Conservation (phyloP, 2,888 invertebrate species). For the Diaperis boleti region DNA sequence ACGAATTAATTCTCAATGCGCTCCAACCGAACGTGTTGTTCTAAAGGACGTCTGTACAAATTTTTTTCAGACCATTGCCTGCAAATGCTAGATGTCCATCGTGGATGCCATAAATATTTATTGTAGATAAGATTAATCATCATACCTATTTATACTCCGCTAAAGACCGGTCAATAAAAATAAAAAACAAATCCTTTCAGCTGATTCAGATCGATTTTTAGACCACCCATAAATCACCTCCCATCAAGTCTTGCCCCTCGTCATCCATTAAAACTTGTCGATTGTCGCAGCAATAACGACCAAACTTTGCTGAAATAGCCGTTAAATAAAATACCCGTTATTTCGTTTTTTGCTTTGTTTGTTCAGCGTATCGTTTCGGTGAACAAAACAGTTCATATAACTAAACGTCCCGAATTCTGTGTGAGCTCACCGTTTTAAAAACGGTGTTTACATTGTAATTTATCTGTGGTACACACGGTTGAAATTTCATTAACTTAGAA, state of each 20-base stretch:
- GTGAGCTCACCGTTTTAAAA: not conserved
- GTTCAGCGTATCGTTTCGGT: not conserved
- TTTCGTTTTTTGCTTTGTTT: not conserved
- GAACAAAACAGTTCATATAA: not conserved
- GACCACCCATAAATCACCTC: slow-evolving; percentile 31
- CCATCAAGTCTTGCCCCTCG: slow-evolving; percentile 17
- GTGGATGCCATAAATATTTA: too few relatives aligned
- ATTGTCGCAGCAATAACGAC: slow-evolving; percentile 8
- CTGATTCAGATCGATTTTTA: too few relatives aligned
- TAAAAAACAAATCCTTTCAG: too few relatives aligned
- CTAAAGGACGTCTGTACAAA: too few relatives aligned
- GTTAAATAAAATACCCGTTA: not conserved
- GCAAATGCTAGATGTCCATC: too few relatives aligned
- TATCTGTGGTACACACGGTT: not conserved
- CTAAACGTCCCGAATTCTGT: not conserved
- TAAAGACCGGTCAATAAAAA: too few relatives aligned
- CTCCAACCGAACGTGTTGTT: too few relatives aligned
- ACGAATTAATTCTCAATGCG: too few relatives aligned
- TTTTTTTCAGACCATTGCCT: too few relatives aligned
- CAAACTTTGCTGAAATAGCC: slow-evolving; percentile 10
- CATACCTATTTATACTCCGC: too few relatives aligned
- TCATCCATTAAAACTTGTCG: slow-evolving; percentile 18
- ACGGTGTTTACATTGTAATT: slow-evolving; percentile 6
- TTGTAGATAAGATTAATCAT: too few relatives aligned
- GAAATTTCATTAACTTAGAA: slow-evolving; percentile 14